phyloP scores from a whole-genome alignment of 2,113 vertebrate genomes.

The Hippocampus barbouri region DNA sequence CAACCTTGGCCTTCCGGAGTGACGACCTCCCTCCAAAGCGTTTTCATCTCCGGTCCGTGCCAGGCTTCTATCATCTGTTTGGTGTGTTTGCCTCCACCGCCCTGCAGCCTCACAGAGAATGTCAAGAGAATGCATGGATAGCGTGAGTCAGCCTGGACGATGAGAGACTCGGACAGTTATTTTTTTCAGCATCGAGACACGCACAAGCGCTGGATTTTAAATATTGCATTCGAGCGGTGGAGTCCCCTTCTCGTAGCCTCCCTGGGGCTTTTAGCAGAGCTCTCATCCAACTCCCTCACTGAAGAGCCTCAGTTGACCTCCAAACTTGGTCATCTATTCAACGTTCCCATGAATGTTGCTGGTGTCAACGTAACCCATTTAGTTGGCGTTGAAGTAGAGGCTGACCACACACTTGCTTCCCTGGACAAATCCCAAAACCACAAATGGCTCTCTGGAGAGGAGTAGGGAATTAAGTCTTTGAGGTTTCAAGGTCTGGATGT shows the following conservation, averaged over 20 bases:
- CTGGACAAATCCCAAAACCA: slow-evolving; percentile 57
- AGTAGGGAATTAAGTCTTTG: slow-evolving; percentile 25
- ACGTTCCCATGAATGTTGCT: neutral
- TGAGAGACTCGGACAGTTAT: slow-evolving; percentile 55
- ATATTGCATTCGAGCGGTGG: slow-evolving; percentile 60
- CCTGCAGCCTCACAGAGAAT: slow-evolving; percentile 42
- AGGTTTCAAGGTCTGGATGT: slow-evolving; percentile 12
- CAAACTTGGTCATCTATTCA: neutral
- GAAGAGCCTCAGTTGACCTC: slow-evolving; percentile 10
- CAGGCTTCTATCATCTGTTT: neutral
- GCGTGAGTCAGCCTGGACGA: slow-evolving; percentile 51
- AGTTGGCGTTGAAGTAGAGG: slow-evolving; percentile 30
- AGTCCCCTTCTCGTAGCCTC: neutral
- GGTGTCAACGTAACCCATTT: neutral
- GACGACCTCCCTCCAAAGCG: neutral
- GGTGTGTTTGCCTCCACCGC: slow-evolving; percentile 26
- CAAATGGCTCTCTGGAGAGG: slow-evolving; percentile 32
- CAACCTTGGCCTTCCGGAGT: neutral
- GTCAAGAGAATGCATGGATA: slow-evolving; percentile 44
- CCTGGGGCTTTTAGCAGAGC: slow-evolving; percentile 17
- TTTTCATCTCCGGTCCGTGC: neutral
- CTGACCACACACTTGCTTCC: slow-evolving; percentile 54
- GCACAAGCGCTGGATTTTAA: slow-evolving; percentile 48
- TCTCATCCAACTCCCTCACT: slow-evolving; percentile 3
- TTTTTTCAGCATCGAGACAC: slow-evolving; percentile 35